phyloP scores from a whole-genome alignment of 1,140 invertebrate species.

The Armadillidium nasatum region DNA sequence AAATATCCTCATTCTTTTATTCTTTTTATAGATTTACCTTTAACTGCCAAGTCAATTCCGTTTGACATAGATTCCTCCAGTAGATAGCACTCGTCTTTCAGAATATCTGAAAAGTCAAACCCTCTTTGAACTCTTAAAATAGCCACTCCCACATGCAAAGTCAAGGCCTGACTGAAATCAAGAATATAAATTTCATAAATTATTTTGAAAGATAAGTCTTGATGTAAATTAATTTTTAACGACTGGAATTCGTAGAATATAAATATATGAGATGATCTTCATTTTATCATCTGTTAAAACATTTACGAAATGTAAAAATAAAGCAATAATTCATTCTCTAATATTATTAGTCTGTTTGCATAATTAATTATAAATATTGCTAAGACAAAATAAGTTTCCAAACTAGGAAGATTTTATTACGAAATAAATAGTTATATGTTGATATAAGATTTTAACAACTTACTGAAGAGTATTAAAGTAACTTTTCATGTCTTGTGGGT shows the following conservation, averaged over 20 bases:
- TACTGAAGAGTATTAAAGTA: conserved; percentile 26
- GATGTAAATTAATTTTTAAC: too few relatives aligned
- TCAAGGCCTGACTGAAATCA: conserved; percentile 73
- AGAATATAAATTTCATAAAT: too few relatives aligned
- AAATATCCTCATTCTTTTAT: too few relatives aligned
- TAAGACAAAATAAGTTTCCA: background rate
- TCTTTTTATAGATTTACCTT: too few relatives aligned
- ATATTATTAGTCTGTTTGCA: background rate
- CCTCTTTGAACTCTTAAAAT: conserved; percentile 78
- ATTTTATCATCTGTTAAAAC: too few relatives aligned
- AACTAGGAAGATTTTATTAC: background rate
- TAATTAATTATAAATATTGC: background rate
- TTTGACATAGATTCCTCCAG: too few relatives aligned
- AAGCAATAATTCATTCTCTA: too few relatives aligned
- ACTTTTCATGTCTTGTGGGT: background rate
- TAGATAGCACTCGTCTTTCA: conserved; percentile 48
- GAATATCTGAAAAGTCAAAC: conserved; percentile 63
- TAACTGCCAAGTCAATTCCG: too few relatives aligned
- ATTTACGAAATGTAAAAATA: too few relatives aligned
- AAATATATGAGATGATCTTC: too few relatives aligned
- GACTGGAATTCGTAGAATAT: too few relatives aligned
- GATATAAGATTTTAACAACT: background rate
- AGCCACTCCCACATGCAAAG: conserved; percentile 83
- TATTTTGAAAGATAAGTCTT: too few relatives aligned
- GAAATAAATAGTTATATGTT: background rate